Evolutionary conservation across 2,797 vertebrate genomes (phyloP).

Genomic region (Syndactyla subalaris): DNA sequence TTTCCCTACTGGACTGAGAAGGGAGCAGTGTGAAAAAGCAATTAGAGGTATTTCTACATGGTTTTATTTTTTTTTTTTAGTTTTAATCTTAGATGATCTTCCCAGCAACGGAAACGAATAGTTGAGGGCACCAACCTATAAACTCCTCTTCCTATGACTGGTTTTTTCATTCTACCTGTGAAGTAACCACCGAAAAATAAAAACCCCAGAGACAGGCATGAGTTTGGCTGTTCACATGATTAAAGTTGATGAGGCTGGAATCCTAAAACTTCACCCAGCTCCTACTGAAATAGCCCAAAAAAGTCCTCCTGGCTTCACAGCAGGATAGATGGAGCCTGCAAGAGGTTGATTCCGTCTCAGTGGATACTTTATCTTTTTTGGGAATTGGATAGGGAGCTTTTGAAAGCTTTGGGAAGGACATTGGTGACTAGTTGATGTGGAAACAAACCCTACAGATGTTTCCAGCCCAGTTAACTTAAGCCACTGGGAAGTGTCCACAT

Average conservation of each 20-base stretch:
- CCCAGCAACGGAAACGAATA: not conserved
- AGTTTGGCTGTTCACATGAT: not conserved
- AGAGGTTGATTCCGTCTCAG: not conserved
- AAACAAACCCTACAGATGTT: not conserved
- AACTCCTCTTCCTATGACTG: not conserved
- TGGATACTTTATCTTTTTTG: not conserved
- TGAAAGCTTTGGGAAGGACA: not conserved
- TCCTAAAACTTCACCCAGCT: not conserved
- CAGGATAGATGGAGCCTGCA: not conserved
- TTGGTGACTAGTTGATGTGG: not conserved
- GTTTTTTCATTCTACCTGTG: not conserved
- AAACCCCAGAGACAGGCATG: not conserved
- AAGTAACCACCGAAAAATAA: not conserved
- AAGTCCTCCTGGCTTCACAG: not conserved
- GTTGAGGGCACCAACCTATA: not conserved
- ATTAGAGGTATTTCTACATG: constrained; percentile 36
- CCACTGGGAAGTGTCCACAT: not conserved
- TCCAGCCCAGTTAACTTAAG: not conserved
- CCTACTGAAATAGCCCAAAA: not conserved
- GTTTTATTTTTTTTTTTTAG: not conserved
- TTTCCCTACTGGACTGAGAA: constrained; percentile 10
- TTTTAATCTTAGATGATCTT: constrained; percentile 16
- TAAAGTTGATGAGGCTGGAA: not conserved
- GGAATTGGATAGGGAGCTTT: not conserved
- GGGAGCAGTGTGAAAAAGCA: constrained; percentile 34